Evolutionary conservation across 53 echinoderm and acorn worm genomes (phyloP), one percentile per base, ranked within the genome.

Genomic region (Stichopus horrens): DNA sequence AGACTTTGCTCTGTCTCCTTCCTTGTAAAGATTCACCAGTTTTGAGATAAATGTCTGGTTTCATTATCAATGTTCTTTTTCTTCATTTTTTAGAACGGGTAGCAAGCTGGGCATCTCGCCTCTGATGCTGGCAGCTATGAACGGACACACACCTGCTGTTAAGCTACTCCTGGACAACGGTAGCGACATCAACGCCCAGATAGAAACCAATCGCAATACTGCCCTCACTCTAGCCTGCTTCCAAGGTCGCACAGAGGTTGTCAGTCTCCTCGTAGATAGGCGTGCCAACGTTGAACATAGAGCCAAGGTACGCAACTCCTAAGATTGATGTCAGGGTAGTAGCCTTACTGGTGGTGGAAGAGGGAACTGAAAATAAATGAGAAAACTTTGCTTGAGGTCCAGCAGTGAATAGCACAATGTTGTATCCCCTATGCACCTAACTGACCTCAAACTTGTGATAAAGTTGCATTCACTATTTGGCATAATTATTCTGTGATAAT

Each of bases 151-250:
- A 1, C 94, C 95, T 21, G 98, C 98, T 7, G 98, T 98, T 87
- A 95, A 98, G 53, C 98, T 98, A 20, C 88, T 98, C 8, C 90
- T 98, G 67, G 98, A 96, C 91, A 94, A 93, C 90, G 98, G 98
- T 51, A 95, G 95, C 77, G 95, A 98, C 91, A 98, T 98, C 93
- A 98, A 97, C 56, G 98, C 98, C 53, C 98, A 98, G 86, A 98
- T 98, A 52, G 98, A 98, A 92, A 98, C 98, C 90, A 98, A 98
- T 77, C 98, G 98, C 63, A 98, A 98, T 79, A 98, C 98, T 51
- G 95, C 98, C 73, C 95, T 98, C 86, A 98, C 98, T 7, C 89
- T 98, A 74, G 98, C 98, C 16, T 98, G 98, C 86, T 98, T 98
- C 92, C 98, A 98, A 23, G 98, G 95, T 21, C 90, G 98, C 20